Conservation (phyloP, 2,113 vertebrate species). For the Indicator indicator region DNA sequence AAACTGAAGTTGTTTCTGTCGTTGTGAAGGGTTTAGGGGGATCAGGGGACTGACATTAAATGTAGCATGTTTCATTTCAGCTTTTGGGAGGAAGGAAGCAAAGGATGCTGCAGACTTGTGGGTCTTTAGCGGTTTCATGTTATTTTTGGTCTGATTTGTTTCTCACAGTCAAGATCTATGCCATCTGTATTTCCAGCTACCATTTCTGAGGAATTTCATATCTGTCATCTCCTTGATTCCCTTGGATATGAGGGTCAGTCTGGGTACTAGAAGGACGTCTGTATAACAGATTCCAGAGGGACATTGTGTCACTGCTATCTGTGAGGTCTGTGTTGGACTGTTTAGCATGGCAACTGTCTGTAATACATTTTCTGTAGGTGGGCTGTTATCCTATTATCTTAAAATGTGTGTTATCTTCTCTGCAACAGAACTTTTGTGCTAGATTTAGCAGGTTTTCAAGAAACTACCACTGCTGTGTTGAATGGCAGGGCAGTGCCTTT, state of each 20-base stretch:
- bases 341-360: not conserved
- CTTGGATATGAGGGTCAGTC: not conserved
- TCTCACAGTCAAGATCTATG: not conserved
- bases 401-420: not conserved
- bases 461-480: fast-evolving
- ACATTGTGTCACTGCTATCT: fast-evolving
- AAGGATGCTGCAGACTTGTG: not conserved
- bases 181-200: not conserved
- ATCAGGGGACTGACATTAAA: conserved; percentile 12
- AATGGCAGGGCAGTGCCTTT: not conserved
- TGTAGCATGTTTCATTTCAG: not conserved
- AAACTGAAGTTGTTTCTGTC: not conserved
- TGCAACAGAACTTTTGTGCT: not conserved
- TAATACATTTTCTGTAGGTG: not conserved
- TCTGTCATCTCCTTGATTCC: not conserved
- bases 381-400: not conserved
- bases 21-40: not conserved
- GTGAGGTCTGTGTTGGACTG: not conserved
- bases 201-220: not conserved
- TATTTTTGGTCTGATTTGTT: not conserved
- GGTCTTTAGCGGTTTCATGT: not conserved
- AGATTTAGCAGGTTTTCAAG: not conserved
- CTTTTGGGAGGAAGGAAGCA: conserved; percentile 53
- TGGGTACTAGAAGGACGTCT: not conserved
- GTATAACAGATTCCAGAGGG: not conserved